Base-by-base conservation (phyloP, 2,113 vertebrate genomes). In the Athene cunicularia region DNA sequence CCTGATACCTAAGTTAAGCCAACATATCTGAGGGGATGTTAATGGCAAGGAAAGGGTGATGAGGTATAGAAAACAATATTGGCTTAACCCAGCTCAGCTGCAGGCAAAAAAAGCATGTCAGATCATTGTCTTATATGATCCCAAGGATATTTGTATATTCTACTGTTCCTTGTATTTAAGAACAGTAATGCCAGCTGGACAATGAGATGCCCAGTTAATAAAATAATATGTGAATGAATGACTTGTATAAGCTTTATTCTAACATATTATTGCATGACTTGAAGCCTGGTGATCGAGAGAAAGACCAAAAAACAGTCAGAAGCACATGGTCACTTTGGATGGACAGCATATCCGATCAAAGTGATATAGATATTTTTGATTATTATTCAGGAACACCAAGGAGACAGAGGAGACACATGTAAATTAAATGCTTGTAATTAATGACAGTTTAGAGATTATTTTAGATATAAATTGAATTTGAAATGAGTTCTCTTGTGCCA, bases 41-140 rank as follows among this genome's bases (percentile, higher is more conserved):
- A 56, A 47, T 27, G 19, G 18, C 13, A 70, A 86, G 11, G 18
- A 68, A 80, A 59, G 20, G 11, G 7, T 27, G 35, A 47, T 5
- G 0, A 45, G 24, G 13, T 63, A 6, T 0, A 1, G 63, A 70
- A 21, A 77, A 43, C 18, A 73, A 6, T 5, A 17, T 10, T 26
- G 32, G 18, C 33, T 68, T 60, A 50, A 91, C 7, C 20, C 26
- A 73, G 16, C 30, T 72, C 20, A 2, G 2, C 18, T 80, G 12
- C 23, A 55, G 14, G 3, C 26, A 39, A 24, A 35, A 81, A 76
- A 43, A 33, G 1, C n/a, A 43, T 0, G 4, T 45, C 20, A 67
- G 18, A n/a, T 9, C 4, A 30, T n/a, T 47, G 12, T 45, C 37
- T 71, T 66, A 26, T 11, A n/a, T 27, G 22, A 60, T 62, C 18